Base-by-base conservation (phyloP, 2,888 invertebrate genomes). In the Gastrophysa polygoni region DNA sequence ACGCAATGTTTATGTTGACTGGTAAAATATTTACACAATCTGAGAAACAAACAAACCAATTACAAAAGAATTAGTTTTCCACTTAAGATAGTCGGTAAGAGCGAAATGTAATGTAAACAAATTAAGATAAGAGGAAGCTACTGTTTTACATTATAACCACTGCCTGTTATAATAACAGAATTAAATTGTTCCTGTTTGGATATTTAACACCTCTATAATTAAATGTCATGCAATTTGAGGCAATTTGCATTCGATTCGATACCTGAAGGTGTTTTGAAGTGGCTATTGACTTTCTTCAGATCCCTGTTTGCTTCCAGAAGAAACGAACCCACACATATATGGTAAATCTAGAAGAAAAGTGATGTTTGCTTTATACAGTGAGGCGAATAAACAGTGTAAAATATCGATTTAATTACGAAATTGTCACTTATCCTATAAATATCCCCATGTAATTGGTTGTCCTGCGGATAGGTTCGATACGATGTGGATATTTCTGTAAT, bases 181-280 rank as follows among this genome's bases (percentile, higher is more conserved):
- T 59, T 57, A 56, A 43, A 56, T 47, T 32, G 29, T 57, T 32
- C 56, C 59, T 57, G 51, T 50, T 18, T 43, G 8, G 52, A 49
- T 57, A 59, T 57, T 63, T 59, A 59, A 63, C 63, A 63, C 63
- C 59, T 63, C 52, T 48, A 54, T 59, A 59, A 63, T 60, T 52
- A 51, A 48, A 32, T 43, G 57, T 47, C 44, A 55, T 24, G 56
- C 34, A 46, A 52, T 59, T 57, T 59, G 48, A 44, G 32, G 29
- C 43, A 61, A 61, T 61, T 61, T 61, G 44, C 61, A 61, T 57
- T 14, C 38, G 11, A 38, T 4, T 38, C n/a, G 14, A 38, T 14
- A 38, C 38, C 14, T 38, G 14, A 14, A 38, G 38, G n/a, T n/a
- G 38, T 11, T 32, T 5, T 32, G 10, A 5, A 32, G 29, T 10